Evolutionary conservation across 2,888 invertebrate genomes (phyloP).

Genomic region (Seira sanloemensis): DNA sequence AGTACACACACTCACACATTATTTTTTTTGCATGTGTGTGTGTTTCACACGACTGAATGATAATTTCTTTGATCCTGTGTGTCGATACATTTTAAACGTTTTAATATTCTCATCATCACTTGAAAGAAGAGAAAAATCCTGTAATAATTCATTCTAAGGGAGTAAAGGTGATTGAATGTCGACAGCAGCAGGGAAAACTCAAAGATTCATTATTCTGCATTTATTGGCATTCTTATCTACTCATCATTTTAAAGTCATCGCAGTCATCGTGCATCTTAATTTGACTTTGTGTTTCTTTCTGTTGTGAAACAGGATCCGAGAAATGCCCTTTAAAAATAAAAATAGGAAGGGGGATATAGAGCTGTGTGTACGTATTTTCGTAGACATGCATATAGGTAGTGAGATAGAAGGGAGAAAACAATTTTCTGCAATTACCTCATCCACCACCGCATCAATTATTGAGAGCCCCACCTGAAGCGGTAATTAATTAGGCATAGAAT

Average conservation of each 20-base stretch:
- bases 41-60: conserved; percentile 55
- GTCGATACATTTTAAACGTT: conserved; percentile 38
- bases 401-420: conserved; percentile 44
- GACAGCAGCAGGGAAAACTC: conserved; percentile 23
- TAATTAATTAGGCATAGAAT: conserved; percentile 65
- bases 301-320: not conserved
- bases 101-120: conserved; percentile 54
- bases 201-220: no score
- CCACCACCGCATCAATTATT: conserved; percentile 63
- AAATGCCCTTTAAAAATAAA: not conserved
- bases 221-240: no score
- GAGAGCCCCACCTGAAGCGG: conserved; percentile 58
- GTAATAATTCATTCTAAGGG: conserved; percentile 31
- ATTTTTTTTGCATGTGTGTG: conserved; percentile 55
- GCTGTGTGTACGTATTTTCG: no score
- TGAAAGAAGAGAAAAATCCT: not conserved
- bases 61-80: conserved; percentile 59
- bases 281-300: no score
- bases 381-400: no score
- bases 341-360: not conserved
- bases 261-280: no score
- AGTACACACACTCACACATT: conserved; percentile 27
- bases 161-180: conserved; percentile 26
- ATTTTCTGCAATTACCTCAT: conserved; percentile 60
- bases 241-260: no score